These are phyloP conservation scores for Eurystomus glaucurus DNA, from an alignment of 2,797 vertebrate genomes.

Conservation along the genomic window DNA sequence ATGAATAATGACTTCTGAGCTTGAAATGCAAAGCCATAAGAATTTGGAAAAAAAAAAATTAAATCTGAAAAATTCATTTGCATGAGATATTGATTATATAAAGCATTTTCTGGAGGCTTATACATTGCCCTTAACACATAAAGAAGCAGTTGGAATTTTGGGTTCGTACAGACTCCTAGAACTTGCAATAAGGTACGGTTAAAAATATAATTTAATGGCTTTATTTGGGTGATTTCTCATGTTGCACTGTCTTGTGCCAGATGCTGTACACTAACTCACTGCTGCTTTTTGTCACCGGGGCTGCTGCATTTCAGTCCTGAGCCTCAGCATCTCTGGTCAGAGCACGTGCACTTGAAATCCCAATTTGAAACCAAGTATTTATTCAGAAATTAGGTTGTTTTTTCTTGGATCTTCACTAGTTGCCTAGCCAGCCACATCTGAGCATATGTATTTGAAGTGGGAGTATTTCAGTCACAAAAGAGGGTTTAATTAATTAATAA, in stretches of 20 bases:
- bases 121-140: not conserved
- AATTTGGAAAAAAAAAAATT: not conserved
- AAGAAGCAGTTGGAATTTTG: not conserved
- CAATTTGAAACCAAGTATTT: not conserved
- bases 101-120: not conserved
- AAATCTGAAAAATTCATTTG: not conserved
- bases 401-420: not conserved
- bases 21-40: not conserved
- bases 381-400: not conserved
- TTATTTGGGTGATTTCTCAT: not conserved
- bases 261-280: not conserved
- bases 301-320: not conserved
- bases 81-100: not conserved
- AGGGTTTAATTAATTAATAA: not conserved
- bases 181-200: not conserved
- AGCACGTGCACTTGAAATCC: not conserved
- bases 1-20: not conserved
- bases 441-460: not conserved
- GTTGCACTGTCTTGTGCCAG: not conserved
- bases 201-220: not conserved
- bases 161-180: not conserved
- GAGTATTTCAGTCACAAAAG: not conserved
- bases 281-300: not conserved
- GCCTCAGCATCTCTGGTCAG: not conserved
- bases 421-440: not conserved